Base-by-base conservation (phyloP, 2,888 invertebrate genomes). In the Mythimna albipuncta region DNA sequence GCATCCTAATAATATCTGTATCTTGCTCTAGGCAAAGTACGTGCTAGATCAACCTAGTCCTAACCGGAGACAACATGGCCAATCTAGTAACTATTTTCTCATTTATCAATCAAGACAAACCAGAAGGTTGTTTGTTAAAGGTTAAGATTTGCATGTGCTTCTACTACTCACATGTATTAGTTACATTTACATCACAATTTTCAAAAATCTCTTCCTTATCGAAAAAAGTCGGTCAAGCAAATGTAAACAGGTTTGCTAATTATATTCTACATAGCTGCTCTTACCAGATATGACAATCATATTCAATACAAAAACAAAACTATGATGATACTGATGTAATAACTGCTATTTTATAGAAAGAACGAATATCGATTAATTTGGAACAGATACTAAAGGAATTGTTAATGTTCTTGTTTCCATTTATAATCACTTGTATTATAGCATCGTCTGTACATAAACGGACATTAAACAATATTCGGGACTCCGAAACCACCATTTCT, bases 1-100 rank as follows among this genome's bases (percentile, higher is more conserved):
- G 38, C 13, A 19, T 21, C n/a, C 2, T 16, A 50, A 26, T 58
- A 44, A 63, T 19, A 64, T 44, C n/a, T 64, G n/a, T 38, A 13
- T 19, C 44, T 52, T 2, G 13, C 16, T 64, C 10, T 35, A 57
- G 41, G 13, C 9, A 57, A 7, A 65, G 7, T 61, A 19, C n/a
- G 52, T 75, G n/a, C 11, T 62, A 62, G 50, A 62, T 57, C 19
- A 19, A 9, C 16, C 11, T n/a, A 62, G 19, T 57, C 13, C 59
- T 64, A 50, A 50, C 54, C 10, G 9, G 32, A 64, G 47, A 74
- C 52, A 59, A 62, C 44, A 32, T 38, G 19, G 16, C 47, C 75
- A 75, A 65, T 75, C 44, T 38, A 75, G 61, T 21, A 62, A 62
- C 62, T 62, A 52, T 81, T 47, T 75, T 65, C 38, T 66, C 61